Percentiles rank a stretch among this genome's conserved stretches.
Conservation (phyloP, 2,113 vertebrate genomes). For the human region GRCh38 chr12:33610001-33610500, state of each 20-base stretch:
- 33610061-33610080: background rate
- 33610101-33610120: background rate
- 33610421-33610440: too few relatives aligned
- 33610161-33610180: background rate
- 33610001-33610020: background rate
- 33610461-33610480: background rate
- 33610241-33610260: background rate
- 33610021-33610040: background rate
- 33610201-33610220: background rate
- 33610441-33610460: background rate
- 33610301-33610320: too few relatives aligned
- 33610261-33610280: too few relatives aligned
- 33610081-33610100: background rate
- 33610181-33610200: background rate
- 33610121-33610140: background rate
- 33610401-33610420: too few relatives aligned
- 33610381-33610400: too few relatives aligned
- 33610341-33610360: too few relatives aligned
- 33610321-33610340: too few relatives aligned
- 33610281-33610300: too few relatives aligned
- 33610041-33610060: background rate
- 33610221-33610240: background rate
- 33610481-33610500: background rate
- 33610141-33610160: background rate
- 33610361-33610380: too few relatives aligned